Conservation (phyloP, 1,140 invertebrate genomes). For the Brachionus plicatilis region DNA sequence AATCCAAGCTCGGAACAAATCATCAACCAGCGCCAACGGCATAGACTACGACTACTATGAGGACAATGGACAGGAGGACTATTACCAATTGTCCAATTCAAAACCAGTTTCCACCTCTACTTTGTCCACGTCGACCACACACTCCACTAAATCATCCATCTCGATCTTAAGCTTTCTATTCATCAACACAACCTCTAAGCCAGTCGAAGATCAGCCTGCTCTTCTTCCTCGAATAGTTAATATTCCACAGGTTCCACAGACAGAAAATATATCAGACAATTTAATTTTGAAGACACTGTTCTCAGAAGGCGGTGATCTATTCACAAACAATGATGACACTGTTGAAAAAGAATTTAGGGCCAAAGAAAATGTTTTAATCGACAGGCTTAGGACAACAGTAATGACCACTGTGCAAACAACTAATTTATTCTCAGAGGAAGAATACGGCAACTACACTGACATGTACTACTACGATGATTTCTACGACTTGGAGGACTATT, state of each 20-base stretch:
- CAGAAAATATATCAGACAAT: not conserved
- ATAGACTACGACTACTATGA: not conserved
- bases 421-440: not conserved
- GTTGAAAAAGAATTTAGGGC: not conserved
- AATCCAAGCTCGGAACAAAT: not conserved
- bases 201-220: not conserved
- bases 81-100: conserved; percentile 17
- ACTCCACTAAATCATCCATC: not conserved
- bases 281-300: not conserved
- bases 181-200: not conserved
- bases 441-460: not conserved
- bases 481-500: not conserved
- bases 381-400: not conserved
- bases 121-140: not conserved
- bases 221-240: not conserved
- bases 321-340: not conserved
- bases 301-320: not conserved
- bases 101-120: not conserved
- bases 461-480: not conserved
- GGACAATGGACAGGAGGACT: conserved; percentile 14
- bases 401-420: not conserved
- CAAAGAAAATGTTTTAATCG: not conserved
- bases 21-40: not conserved
- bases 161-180: not conserved
- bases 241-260: not conserved